Conservation (phyloP, 2,113 vertebrate species). For the Odocoileus virginianus region DNA sequence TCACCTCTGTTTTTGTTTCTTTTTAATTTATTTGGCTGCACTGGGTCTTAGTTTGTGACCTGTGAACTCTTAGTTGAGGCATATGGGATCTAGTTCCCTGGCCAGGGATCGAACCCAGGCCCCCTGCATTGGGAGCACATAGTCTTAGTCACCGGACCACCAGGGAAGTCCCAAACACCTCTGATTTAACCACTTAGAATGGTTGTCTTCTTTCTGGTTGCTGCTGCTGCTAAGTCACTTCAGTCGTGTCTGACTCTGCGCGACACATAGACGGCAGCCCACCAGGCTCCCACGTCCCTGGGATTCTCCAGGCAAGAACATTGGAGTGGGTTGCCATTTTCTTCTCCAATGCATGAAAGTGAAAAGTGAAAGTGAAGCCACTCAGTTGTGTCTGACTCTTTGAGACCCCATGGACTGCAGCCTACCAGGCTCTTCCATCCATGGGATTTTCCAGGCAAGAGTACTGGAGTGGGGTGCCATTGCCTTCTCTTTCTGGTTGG, state of each 20-base stretch:
- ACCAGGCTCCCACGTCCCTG: not conserved
- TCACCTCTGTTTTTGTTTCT: not conserved
- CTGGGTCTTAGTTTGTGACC: not conserved
- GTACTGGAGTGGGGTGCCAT: not conserved
- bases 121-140: not conserved
- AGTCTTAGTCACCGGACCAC: not conserved
- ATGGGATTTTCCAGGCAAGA: not conserved
- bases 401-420: not conserved
- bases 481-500: not conserved
- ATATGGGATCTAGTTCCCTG: not conserved
- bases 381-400: not conserved
- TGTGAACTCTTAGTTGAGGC: not conserved
- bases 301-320: not conserved
- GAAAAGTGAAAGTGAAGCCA: not conserved
- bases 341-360: not conserved
- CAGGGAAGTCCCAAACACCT: not conserved
- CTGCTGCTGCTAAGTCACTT: not conserved
- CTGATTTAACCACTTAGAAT: not conserved
- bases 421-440: not conserved
- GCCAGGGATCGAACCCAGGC: not conserved
- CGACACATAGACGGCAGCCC: fast-evolving
- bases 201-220: not conserved
- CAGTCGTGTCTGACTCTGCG: not conserved
- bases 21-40: not conserved
- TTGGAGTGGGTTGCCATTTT: not conserved